Evolutionary conservation across 2,888 invertebrate species (phyloP), one percentile per base, ranked within the genome.

Genomic region (Macaria notata): DNA sequence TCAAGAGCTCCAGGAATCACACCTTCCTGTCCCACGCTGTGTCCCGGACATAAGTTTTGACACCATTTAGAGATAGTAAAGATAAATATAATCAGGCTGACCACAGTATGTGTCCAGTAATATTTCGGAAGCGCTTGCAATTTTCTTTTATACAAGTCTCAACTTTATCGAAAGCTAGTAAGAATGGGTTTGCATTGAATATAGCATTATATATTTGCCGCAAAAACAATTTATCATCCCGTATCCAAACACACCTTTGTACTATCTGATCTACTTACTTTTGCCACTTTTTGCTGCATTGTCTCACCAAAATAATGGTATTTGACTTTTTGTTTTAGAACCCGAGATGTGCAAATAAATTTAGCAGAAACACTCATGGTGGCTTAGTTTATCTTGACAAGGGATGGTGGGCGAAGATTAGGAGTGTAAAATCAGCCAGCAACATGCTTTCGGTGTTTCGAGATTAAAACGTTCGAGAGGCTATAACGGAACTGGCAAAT

Each of bases 11-110:
- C 82, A 79, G 75, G 80, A 66, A 79, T 71, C 74, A 61, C 66
- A 86, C 82, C 89, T 90, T 90, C 88, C 89, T 90, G 88, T 87
- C 71, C 79, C 91, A 88, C 81, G 86, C 86, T 76, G 90, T 64
- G 89, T 70, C 68, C 77, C 81, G 84, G 87, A 91, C 90, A 91
- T 79, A 78, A 70, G 82, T 87, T 89, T 89, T 91, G 88, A 89
- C 89, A 84, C 89, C 81, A 83, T 88, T 56, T 84, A 79, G 59
- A 83, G 89, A 89, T 89, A 84, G 66, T 49, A 57, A 49, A 81
- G 87, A 88, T 88, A 89, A 88, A 79, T 79, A 84, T 86, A 88
- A 88, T 89, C 88, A 87, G 71, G 66, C 83, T 86, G 88, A 88
- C 89, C 88, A 84, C 83, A 81, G 76, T 73, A 76, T 68, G 63